These are phyloP conservation scores for Lasiommata megera DNA, from an alignment of 2,888 invertebrate genomes.

Conservation along the genomic window DNA sequence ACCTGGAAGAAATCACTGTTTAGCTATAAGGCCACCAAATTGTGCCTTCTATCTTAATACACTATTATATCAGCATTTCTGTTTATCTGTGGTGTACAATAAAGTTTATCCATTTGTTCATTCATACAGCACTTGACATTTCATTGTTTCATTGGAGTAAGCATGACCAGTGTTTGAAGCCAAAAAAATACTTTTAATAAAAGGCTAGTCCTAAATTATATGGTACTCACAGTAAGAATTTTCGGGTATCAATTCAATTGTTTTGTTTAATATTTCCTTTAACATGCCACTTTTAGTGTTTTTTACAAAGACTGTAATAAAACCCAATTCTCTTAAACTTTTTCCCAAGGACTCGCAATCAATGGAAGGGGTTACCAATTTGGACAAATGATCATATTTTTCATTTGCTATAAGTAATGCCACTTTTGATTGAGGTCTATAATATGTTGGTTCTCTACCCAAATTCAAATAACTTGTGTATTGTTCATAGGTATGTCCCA, in stretches of 20 bases:
- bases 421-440: constrained; percentile 61
- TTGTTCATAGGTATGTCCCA: constrained; percentile 49
- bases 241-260: constrained; percentile 55
- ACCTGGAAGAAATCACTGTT: too few relatives aligned
- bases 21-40: too few relatives aligned
- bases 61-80: too few relatives aligned
- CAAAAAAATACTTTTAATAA: too few relatives aligned
- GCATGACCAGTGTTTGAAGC: too few relatives aligned
- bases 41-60: too few relatives aligned
- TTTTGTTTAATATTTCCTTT: constrained; percentile 45
- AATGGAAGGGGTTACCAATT: constrained; percentile 63
- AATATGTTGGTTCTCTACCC: constrained; percentile 49
- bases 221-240: constrained; percentile 69
- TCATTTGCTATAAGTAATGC: constrained; percentile 72
- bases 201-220: too few relatives aligned
- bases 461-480: constrained; percentile 48
- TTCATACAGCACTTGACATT: too few relatives aligned
- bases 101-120: too few relatives aligned
- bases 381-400: constrained; percentile 60
- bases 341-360: constrained; percentile 64
- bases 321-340: constrained; percentile 59
- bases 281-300: constrained; percentile 52
- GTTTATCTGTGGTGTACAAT: too few relatives aligned
- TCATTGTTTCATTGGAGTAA: too few relatives aligned
- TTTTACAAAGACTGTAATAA: constrained; percentile 57